Conservation (phyloP, 1,140 invertebrate genomes). For the Drosophila carrolli region DNA sequence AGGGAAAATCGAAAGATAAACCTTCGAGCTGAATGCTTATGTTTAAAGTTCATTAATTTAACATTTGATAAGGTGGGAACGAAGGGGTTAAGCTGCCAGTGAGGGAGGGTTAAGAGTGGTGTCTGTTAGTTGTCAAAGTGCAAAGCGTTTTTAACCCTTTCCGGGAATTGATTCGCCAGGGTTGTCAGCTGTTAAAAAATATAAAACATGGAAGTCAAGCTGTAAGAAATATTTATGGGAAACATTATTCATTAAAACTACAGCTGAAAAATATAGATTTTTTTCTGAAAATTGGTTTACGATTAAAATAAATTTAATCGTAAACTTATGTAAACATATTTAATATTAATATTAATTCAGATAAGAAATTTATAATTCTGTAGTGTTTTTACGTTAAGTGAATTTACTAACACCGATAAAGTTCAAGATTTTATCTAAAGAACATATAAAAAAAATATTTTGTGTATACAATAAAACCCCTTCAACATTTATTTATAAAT, state of each 20-base stretch:
- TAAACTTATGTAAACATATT: no score
- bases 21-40: conserved; percentile 51
- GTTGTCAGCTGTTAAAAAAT: conserved; percentile 49
- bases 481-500: no score
- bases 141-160: conserved; percentile 44
- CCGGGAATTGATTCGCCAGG: conserved; percentile 60
- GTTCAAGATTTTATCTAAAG: no score
- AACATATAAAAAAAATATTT: no score
- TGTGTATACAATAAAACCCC: neutral
- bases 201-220: neutral
- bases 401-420: no score
- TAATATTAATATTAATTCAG: no score
- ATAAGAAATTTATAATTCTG: no score
- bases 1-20: conserved; percentile 20
- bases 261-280: neutral
- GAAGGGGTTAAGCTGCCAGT: conserved; percentile 33
- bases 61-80: conserved; percentile 68
- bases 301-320: no score
- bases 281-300: neutral
- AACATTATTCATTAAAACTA: neutral
- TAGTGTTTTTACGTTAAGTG: no score
- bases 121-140: conserved; percentile 61
- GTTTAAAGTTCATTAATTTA: conserved; percentile 77
- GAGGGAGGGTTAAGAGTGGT: conserved; percentile 3
- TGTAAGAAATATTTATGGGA: neutral